These are phyloP conservation scores for Rhynchophorus ferrugineus DNA, from an alignment of 1,140 invertebrate species.

Conservation along the genomic window DNA sequence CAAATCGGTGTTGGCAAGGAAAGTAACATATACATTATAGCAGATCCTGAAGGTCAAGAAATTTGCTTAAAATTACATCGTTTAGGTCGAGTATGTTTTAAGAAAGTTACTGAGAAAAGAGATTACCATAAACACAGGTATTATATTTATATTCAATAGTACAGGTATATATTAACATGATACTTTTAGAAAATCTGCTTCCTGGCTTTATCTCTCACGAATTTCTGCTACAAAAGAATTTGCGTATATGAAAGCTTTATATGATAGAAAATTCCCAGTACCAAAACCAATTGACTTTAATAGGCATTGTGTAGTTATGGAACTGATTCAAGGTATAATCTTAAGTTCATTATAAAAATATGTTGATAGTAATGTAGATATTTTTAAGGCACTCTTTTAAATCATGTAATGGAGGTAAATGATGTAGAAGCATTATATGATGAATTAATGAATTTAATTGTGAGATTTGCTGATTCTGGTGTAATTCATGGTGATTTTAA, in stretches of 20 bases:
- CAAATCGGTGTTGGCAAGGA: conserved; percentile 99
- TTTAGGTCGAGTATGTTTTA: conserved; percentile 35
- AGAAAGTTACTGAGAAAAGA: conserved; percentile 63
- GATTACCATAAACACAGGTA: conserved; percentile 84
- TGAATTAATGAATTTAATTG: conserved; percentile 91
- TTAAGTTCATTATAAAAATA: conserved; percentile 41
- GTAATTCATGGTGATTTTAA: conserved; percentile 99
- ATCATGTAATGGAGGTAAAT: conserved; percentile 70
- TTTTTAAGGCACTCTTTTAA: conserved; percentile 37
- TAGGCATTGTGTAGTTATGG: conserved; percentile 96
- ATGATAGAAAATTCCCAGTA: conserved; percentile 87
- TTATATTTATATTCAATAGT: background rate
- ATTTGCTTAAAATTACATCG: conserved; percentile 89
- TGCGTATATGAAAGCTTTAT: conserved; percentile 94
- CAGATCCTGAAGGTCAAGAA: conserved; percentile 64
- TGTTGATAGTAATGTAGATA: no score
- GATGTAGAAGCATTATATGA: conserved; percentile 82
- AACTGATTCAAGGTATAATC: conserved; percentile 72
- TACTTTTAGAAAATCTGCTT: conserved; percentile 62
- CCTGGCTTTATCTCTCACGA: conserved; percentile 96
- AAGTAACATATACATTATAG: conserved; percentile 88
- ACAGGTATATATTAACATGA: background rate
- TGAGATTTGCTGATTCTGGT: conserved; percentile 84
- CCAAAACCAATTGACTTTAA: conserved; percentile 93
- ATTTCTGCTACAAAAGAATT: conserved; percentile 97